phyloP scores from a whole-genome alignment of 92 coral and sea anemone genomes.

The Epizoanthus fatuus region DNA sequence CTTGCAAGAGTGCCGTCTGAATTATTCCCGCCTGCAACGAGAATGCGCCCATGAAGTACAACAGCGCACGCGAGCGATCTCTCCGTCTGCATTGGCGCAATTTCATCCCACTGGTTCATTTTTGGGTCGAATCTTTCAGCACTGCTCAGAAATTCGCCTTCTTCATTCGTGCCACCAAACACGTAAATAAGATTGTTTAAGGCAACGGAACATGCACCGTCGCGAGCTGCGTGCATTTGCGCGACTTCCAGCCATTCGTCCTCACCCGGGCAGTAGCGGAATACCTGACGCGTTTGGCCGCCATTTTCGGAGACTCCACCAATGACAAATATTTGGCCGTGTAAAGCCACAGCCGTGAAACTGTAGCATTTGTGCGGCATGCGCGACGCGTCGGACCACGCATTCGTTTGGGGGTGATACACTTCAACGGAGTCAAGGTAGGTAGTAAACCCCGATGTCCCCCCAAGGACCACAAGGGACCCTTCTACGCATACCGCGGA shows the following conservation, averaged over 20 bases:
- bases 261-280: constrained; percentile 3
- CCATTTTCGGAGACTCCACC: constrained; percentile 23
- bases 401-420: neutral
- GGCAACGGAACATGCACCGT: constrained; percentile 58
- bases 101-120: constrained; percentile 36
- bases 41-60: constrained; percentile 9
- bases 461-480: constrained; percentile 9
- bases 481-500: constrained; percentile 5
- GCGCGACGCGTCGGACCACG: constrained; percentile 7
- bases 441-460: constrained; percentile 9
- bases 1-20: constrained; percentile 32
- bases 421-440: constrained; percentile 19
- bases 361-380: constrained; percentile 21
- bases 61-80: constrained; percentile 50
- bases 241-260: constrained; percentile 41
- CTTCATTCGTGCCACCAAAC: constrained; percentile 35
- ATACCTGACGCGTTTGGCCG: constrained; percentile 7
- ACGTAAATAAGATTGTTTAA: constrained; percentile 45
- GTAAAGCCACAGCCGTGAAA: constrained; percentile 16
- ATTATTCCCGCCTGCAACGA: constrained; percentile 49
- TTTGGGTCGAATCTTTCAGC: constrained; percentile 25
- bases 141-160: constrained; percentile 13
- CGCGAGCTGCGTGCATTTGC: constrained; percentile 45
- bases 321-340: constrained; percentile 10
- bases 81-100: constrained; percentile 42